Evolutionary conservation across 1,140 invertebrate genomes (phyloP).

Genomic region (Drosophila kikkawai): DNA sequence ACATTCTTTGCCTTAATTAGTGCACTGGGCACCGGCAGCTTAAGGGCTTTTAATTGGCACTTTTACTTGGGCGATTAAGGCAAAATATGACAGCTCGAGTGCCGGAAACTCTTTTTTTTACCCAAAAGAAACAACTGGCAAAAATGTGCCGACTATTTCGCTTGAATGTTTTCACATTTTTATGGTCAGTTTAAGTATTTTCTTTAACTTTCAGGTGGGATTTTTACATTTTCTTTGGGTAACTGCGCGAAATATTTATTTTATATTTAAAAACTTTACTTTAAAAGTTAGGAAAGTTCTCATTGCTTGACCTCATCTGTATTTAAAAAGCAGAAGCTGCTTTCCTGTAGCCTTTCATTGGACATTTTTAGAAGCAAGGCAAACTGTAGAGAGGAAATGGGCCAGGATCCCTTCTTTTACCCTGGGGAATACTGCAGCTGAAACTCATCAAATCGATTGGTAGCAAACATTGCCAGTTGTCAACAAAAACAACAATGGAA

Average conservation of each 20-base stretch:
- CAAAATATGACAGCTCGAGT: slow-evolving; percentile 70
- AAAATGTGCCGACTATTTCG: slow-evolving; percentile 20
- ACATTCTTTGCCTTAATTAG: slow-evolving; percentile 70
- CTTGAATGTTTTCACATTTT: slow-evolving; percentile 13
- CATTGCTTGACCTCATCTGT: neutral
- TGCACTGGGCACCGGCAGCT: slow-evolving; percentile 35
- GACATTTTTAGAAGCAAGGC: neutral
- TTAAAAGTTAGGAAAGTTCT: neutral
- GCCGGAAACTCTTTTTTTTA: neutral
- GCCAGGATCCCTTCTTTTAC: neutral
- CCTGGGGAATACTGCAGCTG: slow-evolving; percentile 1
- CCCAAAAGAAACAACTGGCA: slow-evolving; percentile 1
- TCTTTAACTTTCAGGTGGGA: neutral
- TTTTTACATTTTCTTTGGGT: neutral
- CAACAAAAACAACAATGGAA: slow-evolving; percentile 25
- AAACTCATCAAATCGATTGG: slow-evolving; percentile 19
- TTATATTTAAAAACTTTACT: no score
- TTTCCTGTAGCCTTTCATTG: slow-evolving; percentile 6
- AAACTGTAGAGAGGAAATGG: slow-evolving; percentile 1
- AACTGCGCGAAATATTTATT: neutral
- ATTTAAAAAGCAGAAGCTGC: neutral
- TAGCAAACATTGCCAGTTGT: slow-evolving; percentile 25
- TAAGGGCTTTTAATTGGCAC: slow-evolving; percentile 74
- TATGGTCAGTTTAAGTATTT: neutral
- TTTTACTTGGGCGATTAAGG: slow-evolving; percentile 70